Base-by-base conservation (phyloP, 2,113 vertebrate species). In the Mesitornis unicolor region DNA sequence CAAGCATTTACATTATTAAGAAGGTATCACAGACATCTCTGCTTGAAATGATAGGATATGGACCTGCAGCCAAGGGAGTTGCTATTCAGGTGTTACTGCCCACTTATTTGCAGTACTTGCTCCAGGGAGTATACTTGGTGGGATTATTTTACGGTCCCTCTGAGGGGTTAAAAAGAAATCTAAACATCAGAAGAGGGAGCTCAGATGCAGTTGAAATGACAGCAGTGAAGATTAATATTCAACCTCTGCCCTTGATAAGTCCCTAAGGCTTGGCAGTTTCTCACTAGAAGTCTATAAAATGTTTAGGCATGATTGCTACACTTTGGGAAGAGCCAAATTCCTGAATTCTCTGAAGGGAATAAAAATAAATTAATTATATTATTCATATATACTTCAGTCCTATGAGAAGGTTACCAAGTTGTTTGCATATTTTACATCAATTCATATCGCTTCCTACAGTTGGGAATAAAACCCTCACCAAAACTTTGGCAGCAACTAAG, bases 381-480 rank as follows among this genome's bases (percentile, higher is more conserved):
- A 14, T 1, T 92, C 71, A 65, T 79, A 82, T 84, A 82, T 95
- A 89, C 88, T 97, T 93, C 76, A 95, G 87, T 91, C 87, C 68
- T 77, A 64, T 64, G 80, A 89, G 91, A 78, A 96, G 86, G 78
- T 95, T 81, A 90, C 73, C 0, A 4, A 85, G 71, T 95, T 96
- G 90, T 86, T 96, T 96, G 85, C 79, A 71, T 94, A 93, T 95
- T 97, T 97, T 94, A 94, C 95, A 95, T 97, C 84, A 94, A 86
- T 47, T 64, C 92, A 36, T 84, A 92, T 97, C 42, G 16, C 93
- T 92, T 96, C 97, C 94, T 96, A 94, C 81, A 96, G 51, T 45
- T 97, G 96, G 97, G 95, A 96, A 93, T 57, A 95, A 96, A 98
- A 95, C 71, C 80, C 76, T 96, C 81, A 95, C 94, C 97, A 96